Conservation (phyloP, 2,797 vertebrate genomes). For the Hyperoplus immaculatus region DNA sequence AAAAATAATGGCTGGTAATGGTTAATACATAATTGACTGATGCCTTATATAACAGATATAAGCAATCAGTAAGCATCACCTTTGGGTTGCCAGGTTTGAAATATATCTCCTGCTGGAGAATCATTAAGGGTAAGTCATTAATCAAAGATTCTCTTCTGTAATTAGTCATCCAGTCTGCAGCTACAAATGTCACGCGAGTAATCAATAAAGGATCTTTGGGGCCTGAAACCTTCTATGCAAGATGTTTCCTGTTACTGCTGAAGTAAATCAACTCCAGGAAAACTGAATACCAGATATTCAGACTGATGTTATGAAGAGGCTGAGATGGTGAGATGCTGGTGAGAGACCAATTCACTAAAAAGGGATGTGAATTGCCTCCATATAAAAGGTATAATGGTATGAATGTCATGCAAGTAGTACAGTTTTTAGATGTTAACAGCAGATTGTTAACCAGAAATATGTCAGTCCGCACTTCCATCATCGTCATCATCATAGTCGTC, state of each 20-base stretch:
- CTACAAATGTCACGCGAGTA: not conserved
- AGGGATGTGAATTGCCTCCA: conserved; percentile 67
- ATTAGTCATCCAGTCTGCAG: not conserved
- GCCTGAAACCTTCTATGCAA: not conserved
- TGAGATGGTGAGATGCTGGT: conserved; percentile 77
- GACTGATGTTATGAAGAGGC: conserved; percentile 72
- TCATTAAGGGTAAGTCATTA: too few relatives aligned
- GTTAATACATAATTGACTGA: not conserved
- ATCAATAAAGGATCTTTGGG: not conserved
- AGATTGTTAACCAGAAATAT: conserved; percentile 5
- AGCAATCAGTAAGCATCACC: not conserved
- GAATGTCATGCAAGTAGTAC: conserved; percentile 70
- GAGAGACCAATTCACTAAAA: conserved; percentile 65
- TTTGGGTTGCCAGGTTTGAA: not conserved
- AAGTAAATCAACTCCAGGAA: conserved; percentile 25
- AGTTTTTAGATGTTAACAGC: conserved; percentile 28
- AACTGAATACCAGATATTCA: conserved; percentile 30
- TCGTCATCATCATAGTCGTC: not conserved
- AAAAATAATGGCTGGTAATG: not conserved
- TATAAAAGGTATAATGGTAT: conserved; percentile 71
- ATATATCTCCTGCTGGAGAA: not conserved
- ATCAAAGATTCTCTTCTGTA: not conserved
- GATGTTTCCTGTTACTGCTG: not conserved
- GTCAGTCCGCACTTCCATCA: not conserved
- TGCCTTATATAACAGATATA: not conserved